Conservation (phyloP, 2,888 invertebrate genomes). For the Bedellia somnulentella region DNA sequence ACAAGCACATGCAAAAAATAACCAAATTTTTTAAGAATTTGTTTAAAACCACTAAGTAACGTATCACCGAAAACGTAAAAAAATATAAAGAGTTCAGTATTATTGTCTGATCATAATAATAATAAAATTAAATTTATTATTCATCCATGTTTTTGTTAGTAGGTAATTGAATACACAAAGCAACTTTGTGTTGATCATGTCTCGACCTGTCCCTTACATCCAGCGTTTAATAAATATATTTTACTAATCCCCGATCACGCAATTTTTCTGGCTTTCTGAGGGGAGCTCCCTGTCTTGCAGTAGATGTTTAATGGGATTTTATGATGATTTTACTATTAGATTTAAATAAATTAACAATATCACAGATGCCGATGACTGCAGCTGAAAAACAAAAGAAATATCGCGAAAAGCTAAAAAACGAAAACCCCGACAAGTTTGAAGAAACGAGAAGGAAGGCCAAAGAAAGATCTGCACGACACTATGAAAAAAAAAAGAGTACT, state of each 20-base stretch:
- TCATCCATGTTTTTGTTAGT: slow-evolving; percentile 1
- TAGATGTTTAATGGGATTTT: slow-evolving; percentile 1
- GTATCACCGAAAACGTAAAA: not conserved
- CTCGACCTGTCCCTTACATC: too few relatives aligned
- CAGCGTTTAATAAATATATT: too few relatives aligned
- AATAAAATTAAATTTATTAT: slow-evolving; percentile 1
- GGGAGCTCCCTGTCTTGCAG: too few relatives aligned
- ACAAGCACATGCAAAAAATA: slow-evolving; percentile 3
- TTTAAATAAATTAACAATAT: too few relatives aligned
- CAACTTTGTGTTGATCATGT: slow-evolving; percentile 1
- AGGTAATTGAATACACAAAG: slow-evolving; percentile 1
- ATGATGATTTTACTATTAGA: slow-evolving; percentile 1
- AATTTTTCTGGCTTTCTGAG: slow-evolving; percentile 1
- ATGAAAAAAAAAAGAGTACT: too few relatives aligned
- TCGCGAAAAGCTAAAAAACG: slow-evolving; percentile 4
- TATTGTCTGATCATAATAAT: too few relatives aligned
- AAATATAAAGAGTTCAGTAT: slow-evolving; percentile 1
- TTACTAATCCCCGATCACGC: slow-evolving; percentile 1
- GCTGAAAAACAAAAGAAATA: slow-evolving; percentile 4
- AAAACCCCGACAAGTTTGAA: too few relatives aligned
- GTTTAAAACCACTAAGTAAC: slow-evolving; percentile 1
- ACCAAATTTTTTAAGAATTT: slow-evolving; percentile 1
- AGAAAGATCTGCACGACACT: too few relatives aligned
- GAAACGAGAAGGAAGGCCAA: too few relatives aligned
- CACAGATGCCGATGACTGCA: too few relatives aligned